phyloP scores from a whole-genome alignment of 2,888 invertebrate species.

The Sipha maydis region DNA sequence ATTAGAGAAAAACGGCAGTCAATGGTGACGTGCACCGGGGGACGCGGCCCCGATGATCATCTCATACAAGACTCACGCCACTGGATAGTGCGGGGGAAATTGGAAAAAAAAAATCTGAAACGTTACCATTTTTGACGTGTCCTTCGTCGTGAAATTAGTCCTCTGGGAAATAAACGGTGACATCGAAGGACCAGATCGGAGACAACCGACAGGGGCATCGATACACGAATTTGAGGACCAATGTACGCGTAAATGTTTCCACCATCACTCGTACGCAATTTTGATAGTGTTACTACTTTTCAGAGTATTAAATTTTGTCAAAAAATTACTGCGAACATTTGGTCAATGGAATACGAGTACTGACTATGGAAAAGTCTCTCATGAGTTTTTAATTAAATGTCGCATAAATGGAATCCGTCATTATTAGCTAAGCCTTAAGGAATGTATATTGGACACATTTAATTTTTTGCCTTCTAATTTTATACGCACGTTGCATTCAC shows the following conservation, averaged over 20 bases:
- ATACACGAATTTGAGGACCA: neutral
- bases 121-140: conserved; percentile 44
- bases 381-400: neutral
- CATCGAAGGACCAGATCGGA: neutral
- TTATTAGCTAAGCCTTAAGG: neutral
- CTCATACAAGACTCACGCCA: neutral
- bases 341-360: neutral
- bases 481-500: neutral
- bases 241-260: neutral
- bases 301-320: neutral
- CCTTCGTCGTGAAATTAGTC: conserved; percentile 34
- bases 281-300: neutral
- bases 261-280: neutral
- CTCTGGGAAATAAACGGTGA: conserved; percentile 43
- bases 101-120: conserved; percentile 34
- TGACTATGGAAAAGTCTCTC: too few relatives aligned
- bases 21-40: neutral
- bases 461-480: too few relatives aligned
- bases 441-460: neutral
- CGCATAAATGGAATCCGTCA: neutral
- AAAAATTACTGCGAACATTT: neutral
- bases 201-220: neutral
- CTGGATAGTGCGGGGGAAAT: neutral
- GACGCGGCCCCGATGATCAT: neutral
- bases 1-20: conserved; percentile 11